Evolutionary conservation across 2,797 vertebrate species (phyloP), one percentile per base, ranked within the genome.

Genomic region (Ataeniobius toweri): DNA sequence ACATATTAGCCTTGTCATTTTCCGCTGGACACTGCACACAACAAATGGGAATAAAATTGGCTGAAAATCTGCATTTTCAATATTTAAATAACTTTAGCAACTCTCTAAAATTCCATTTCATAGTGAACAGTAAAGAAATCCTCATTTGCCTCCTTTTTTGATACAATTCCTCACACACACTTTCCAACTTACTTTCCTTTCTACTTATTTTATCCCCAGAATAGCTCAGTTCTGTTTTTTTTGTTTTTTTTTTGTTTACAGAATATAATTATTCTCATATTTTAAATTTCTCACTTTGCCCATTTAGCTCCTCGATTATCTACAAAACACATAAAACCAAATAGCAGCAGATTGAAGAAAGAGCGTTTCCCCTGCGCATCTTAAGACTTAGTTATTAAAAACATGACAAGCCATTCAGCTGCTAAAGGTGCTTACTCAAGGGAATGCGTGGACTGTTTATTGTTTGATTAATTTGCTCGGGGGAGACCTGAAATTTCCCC

Each of bases 401-500:
- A 93, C 92, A 92, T 89, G 92, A 93, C 93, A 93, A 92, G 88
- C 89, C 84, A 89, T 93, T 93, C 91, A 92, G 81, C 88, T 88
- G 92, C 86, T 93, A 89, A 93, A 93, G 91, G 91, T 93, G 93
- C 93, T 94, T 93, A 92, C 92, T 93, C 93, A 83, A 91, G 91
- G 92, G 92, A 92, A 90, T 74, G 86, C 89, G 59, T 56, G 53
- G 77, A 83, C 82, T 93, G 92, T 87, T 94, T 93, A 92, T 93
- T 91, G 91, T 93, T 94, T 94, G 90, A 94, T 93, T 92, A 94
- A 93, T 94, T 89, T 94, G 88, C 92, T 91, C 82, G 91, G 91
- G 94, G 95, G 91, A 86, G 88, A 90, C 89, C 84, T 89, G 89
- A 92, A 91, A 87, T 89, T 76, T 74, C 89, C 90, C 89, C 91